phyloP scores from a whole-genome alignment of 2,797 vertebrate species.

The Percopsis omiscomaycus region DNA sequence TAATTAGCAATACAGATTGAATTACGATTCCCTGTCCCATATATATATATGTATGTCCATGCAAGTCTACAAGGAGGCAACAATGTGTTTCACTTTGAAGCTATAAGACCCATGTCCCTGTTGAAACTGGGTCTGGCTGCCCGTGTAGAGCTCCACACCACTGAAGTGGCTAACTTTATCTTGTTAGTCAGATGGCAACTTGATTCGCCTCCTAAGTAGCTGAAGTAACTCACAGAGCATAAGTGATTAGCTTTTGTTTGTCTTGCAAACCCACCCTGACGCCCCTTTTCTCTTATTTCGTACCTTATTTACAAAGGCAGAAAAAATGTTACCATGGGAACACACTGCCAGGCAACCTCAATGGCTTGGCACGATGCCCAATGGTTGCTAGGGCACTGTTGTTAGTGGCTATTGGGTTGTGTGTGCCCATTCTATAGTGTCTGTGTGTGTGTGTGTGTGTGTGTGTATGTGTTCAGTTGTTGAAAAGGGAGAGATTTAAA shows the following conservation, averaged over 20 bases:
- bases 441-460: conserved; percentile 34
- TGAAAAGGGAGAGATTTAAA: conserved; percentile 1
- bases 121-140: conserved; percentile 21
- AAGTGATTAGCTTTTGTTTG: conserved; percentile 62
- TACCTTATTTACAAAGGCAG: conserved; percentile 81
- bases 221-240: conserved; percentile 34
- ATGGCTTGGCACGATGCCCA: conserved; percentile 81
- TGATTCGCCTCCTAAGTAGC: conserved; percentile 42
- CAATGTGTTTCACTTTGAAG: background rate
- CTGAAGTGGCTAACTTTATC: conserved; percentile 28
- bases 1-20: too few species aligned
- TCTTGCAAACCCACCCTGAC: conserved; percentile 58
- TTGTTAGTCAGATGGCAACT: conserved; percentile 37
- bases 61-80: too few species aligned
- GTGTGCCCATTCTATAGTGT: conserved; percentile 55
- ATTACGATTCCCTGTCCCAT: background rate
- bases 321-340: conserved; percentile 80
- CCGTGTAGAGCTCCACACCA: conserved; percentile 14
- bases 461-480: conserved; percentile 5
- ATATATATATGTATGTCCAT: background rate
- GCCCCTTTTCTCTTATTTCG: conserved; percentile 50
- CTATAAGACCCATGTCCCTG: conserved; percentile 10
- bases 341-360: conserved; percentile 78
- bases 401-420: conserved; percentile 76
- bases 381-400: conserved; percentile 81